Evolutionary conservation across 2,113 vertebrate genomes (phyloP), one percentile per base, ranked within the genome.

Genomic region (Ahaetulla prasina): DNA sequence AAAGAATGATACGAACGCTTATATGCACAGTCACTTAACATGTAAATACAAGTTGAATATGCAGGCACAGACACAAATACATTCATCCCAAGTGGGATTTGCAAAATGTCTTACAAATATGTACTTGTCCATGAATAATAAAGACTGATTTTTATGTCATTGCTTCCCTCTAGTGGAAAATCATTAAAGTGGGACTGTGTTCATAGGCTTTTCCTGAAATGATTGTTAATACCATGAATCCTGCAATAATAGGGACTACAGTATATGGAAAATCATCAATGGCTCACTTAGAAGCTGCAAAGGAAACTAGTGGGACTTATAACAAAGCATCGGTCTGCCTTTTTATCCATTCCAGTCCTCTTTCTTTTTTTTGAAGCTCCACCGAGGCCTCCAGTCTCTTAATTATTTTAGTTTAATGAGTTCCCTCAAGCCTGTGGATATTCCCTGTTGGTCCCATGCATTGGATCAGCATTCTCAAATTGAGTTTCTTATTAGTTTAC

Each of bases 141-240:
- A 50, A 18, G 8, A 8, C 8, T 43, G 90, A 12, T 89, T 63
- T 54, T 22, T 91, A 89, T 89, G 93, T 22, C 14, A 35, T 39
- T 68, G 57, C 90, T 49, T 85, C 93, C 90, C 90, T 89, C 93
- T 89, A 85, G 87, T 54, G 93, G 49, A 20, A 5, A 45, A 90
- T 80, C 30, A 16, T 87, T 27, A 84, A 85, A 87, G 9, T 6
- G 30, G 27, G 30, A 39, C 35, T 80, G 20, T n/a, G 30, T 27
- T 45, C 1, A 10, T 12, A 85, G 27, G 10, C 43, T 85, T 85
- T 63, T 18, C 14, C 22, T 50, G 49, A 50, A 85, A 89, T 18
- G 0, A 84, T 35, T 30, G 35, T 55, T 84, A 47, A 20, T 12
- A 52, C 18, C 50, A 85, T 16, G 18, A 49, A 47, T 20, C 27